Base-by-base conservation (phyloP, 2,113 vertebrate genomes). In the Meriones unguiculatus region DNA sequence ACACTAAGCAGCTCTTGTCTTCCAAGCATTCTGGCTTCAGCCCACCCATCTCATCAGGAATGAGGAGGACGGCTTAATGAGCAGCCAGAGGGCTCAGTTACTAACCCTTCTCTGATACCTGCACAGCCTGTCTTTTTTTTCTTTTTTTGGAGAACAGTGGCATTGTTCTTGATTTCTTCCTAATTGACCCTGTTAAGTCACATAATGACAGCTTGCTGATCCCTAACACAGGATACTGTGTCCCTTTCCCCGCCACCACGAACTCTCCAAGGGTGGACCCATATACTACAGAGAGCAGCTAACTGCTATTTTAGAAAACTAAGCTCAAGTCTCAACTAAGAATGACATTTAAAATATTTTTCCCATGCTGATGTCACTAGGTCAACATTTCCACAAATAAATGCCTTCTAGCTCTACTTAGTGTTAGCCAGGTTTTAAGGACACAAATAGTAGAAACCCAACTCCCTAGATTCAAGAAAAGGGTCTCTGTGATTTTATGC, bases 351-450 rank as follows among this genome's bases (percentile, higher is more conserved):
- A 72, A 67, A 35, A 50, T 52, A 72, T 65, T 89, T 86, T 30
- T 4, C 73, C 46, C 30, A 18, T 5, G 20, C 41, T 28, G 67
- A 3, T 8, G 30, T 81, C 77, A 96, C 32, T 35, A 96, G 67
- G 93, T 86, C 59, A 85, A 93, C 88, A 65, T 78, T 87, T 11
- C 91, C 46, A 93, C 70, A 90, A 76, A 95, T 90, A 92, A 95
- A 87, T 64, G n/a, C 1, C 13, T 30, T 38, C 41, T 65, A 25
- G 59, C 67, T n/a, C 38, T 94, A 57, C 32, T 75, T 46, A 89
- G 72, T 81, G 88, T 72, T 50, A 90, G n/a, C 54, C 6, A 11
- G 75, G 65, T 89, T 13, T 32, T 75, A 2, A 38, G 38, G 50
- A 32, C 46, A 80, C n/a, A 70, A 77, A 30, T 24, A 46, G 24